Evolutionary conservation across 2,888 invertebrate genomes (phyloP).

Genomic region (Hirtodrosophila trivittata): DNA sequence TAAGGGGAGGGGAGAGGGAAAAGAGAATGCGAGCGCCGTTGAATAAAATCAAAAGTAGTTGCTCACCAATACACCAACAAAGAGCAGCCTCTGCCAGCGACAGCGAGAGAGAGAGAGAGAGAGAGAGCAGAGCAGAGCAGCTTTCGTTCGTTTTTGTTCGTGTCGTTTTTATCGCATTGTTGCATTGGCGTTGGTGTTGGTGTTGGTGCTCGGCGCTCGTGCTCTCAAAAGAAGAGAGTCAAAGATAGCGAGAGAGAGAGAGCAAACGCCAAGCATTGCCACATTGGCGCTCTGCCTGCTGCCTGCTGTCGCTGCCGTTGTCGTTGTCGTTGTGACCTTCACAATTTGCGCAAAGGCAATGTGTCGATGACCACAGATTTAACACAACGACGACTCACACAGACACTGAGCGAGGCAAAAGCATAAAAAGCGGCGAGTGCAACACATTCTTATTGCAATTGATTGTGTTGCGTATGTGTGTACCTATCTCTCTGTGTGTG

Average conservation of each 20-base stretch:
- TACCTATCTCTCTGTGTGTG: not conserved
- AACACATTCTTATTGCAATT: constrained; percentile 75
- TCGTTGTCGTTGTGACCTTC: constrained; percentile 84
- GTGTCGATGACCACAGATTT: constrained; percentile 85
- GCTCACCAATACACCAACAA: constrained; percentile 38
- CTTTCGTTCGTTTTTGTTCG: constrained; percentile 55
- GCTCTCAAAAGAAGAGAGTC: constrained; percentile 9
- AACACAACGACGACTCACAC: constrained; percentile 57
- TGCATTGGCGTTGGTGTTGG: constrained; percentile 62
- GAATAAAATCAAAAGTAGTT: constrained; percentile 75
- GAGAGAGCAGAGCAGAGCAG: constrained; percentile 47
- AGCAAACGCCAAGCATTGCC: constrained; percentile 56
- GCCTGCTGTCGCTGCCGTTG: constrained; percentile 57
- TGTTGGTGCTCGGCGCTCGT: constrained; percentile 3
- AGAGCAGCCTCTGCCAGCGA: constrained; percentile 13
- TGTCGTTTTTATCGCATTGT: constrained; percentile 47
- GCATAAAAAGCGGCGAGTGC: constrained; percentile 73
- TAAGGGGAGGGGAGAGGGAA: constrained; percentile 3
- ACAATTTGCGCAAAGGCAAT: constrained; percentile 85
- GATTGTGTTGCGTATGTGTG: constrained; percentile 46
- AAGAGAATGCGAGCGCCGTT: constrained; percentile 31
- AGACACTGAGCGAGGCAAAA: constrained; percentile 48
- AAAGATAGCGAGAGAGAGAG: constrained; percentile 20
- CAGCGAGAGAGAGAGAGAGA: constrained; percentile 52
- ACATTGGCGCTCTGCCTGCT: constrained; percentile 50